Base-by-base conservation (phyloP, 2,888 invertebrate species). In the Camptogramma bilineatum region DNA sequence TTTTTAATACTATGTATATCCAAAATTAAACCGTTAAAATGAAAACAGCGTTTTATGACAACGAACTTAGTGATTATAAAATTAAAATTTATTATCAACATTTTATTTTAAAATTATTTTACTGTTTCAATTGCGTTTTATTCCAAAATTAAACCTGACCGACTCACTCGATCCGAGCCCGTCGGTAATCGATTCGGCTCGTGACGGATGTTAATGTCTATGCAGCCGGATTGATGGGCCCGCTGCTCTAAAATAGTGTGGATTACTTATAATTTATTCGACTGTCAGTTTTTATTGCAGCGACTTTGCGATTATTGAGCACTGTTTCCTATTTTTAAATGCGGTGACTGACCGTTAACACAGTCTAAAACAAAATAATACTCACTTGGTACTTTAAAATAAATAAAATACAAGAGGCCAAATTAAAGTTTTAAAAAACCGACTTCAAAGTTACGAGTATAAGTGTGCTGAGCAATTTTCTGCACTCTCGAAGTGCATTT, bases 241-340 rank as follows among this genome's bases (percentile, higher is more conserved):
- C 66, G 52, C 57, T 53, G 64, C 63, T 68, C 72, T 71, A 72
- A 70, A 72, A 72, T 73, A 73, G 71, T 70, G 70, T 70, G 71
- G 72, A 72, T 72, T 72, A 66, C 69, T 65, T 61, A 70, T 72
- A 71, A 72, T 73, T 71, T 72, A 72, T 73, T 70, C 68, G 72
- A 57, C 59, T 70, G 72, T 66, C 68, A 52, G 55, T 67, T 70
- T 72, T 72, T 72, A 72, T 66, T 54, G 70, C 67, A 60, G 42
- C 7, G 61, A 54, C 61, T 65, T 54, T 58, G 61, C 46, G 53
- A 62, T 65, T 65, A 62, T 58, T 61, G 34, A 62, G 56, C 44
- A 28, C 28, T 56, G 13, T 44, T 46, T 39, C 51, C 51, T 34
- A 16, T n/a, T 39, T 39, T 13, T 39, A 39, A 39, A 39, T 39